These are phyloP conservation scores for Palythoa grandis DNA, from an alignment of 92 coral and sea anemone genomes.

Conservation along the genomic window DNA sequence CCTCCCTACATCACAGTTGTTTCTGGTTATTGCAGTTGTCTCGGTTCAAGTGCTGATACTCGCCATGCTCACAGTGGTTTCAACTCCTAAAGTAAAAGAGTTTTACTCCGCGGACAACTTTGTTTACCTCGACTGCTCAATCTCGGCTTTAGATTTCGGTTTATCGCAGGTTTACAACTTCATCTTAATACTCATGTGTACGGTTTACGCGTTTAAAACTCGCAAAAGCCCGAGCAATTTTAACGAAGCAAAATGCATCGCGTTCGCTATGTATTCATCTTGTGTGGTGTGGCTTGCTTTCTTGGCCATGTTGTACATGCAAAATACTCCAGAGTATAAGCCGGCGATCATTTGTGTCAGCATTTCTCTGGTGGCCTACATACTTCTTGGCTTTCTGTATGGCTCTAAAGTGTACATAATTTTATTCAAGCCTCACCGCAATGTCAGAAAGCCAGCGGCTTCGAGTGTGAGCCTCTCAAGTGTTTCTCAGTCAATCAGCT, in stretches of 20 bases:
- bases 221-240: slow-evolving; percentile 96
- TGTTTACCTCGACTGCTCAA: slow-evolving; percentile 84
- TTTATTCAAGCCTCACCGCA: slow-evolving; percentile 85
- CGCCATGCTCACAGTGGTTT: slow-evolving; percentile 74
- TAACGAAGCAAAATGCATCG: slow-evolving; percentile 97
- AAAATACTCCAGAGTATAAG: slow-evolving; percentile 67
- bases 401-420: slow-evolving; percentile 95
- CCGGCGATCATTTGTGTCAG: slow-evolving; percentile 83
- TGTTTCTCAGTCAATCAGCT: slow-evolving; percentile 58
- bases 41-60: slow-evolving; percentile 86
- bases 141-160: slow-evolving; percentile 85
- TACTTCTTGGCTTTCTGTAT: slow-evolving; percentile 84
- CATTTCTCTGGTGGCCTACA: slow-evolving; percentile 88
- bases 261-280: slow-evolving; percentile 98
- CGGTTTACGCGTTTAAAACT: slow-evolving; percentile 95
- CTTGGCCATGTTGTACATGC: slow-evolving; percentile 87
- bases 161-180: slow-evolving; percentile 98
- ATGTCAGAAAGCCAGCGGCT: slow-evolving; percentile 74
- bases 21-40: slow-evolving; percentile 83
- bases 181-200: slow-evolving; percentile 86
- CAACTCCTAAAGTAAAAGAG: slow-evolving; percentile 71
- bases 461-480: slow-evolving; percentile 94
- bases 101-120: slow-evolving; percentile 69
- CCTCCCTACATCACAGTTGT: slow-evolving; percentile 91
- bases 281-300: slow-evolving; percentile 96